Evolutionary conservation across 2,113 vertebrate species (phyloP), one percentile per base, ranked within the genome.

Genomic region (Mohoua ochrocephala): DNA sequence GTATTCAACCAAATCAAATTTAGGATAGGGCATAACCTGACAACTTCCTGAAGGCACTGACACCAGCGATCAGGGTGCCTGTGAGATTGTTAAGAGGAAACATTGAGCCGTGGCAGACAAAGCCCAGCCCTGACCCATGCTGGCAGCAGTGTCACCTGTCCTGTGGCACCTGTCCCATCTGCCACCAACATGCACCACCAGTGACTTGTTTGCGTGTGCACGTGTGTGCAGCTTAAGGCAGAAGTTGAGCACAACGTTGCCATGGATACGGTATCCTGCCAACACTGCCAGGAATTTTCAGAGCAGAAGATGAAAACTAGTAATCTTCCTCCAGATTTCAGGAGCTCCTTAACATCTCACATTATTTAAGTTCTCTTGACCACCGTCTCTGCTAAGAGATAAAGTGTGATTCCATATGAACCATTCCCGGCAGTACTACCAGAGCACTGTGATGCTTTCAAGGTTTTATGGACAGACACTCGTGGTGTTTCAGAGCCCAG

Each of bases 231-330:
- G 77, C 68, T 83, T 7, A 50, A 87, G 45, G 59, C 86, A 94
- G 76, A 67, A 94, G 69, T 59, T 89, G 65, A 96, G 71, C 73
- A 81, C 79, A 88, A 86, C 0, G 57, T 91, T 93, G 88, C 91
- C 80, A 93, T 93, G 91, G 96, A 91, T 79, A 96, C 92, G 23
- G 53, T 21, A 65, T 35, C 78, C 92, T 69, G 64, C 2, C 6
- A 95, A 78, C 31, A 71, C n/a, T 23, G 65, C 18, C 91, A 88
- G 41, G 13, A 53, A 93, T 88, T 81, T 56, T 64, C 85, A 71
- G 69, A 84, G 54, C 49, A 67, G 82, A 87, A 93, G 67, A 82
- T 7, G 44, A 86, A 81, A 77, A 88, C 86, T 65, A 68, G 24
- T 52, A 52, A 89, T 71, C 67, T 67, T 74, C 41, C 61, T 87